phyloP scores from a whole-genome alignment of 2,888 invertebrate genomes.

The Phyllotreta striolata region DNA sequence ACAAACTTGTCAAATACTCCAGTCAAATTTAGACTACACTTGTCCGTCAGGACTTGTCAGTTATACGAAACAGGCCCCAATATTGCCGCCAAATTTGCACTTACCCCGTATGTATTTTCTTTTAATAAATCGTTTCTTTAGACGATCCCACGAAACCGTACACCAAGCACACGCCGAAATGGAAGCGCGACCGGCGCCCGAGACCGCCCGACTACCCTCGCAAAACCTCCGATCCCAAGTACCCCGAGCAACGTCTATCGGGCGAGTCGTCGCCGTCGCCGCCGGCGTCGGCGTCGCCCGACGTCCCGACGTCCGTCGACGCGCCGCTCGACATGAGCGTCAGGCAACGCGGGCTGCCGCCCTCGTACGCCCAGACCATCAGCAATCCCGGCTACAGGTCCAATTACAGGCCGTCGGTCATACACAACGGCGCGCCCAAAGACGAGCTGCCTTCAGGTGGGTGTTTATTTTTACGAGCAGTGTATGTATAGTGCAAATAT shows the following conservation, averaged over 20 bases:
- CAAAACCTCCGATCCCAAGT: constrained; percentile 57
- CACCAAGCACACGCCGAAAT: constrained; percentile 73
- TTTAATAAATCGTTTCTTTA: constrained; percentile 26
- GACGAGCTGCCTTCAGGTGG: constrained; percentile 59
- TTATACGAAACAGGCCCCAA: too few species aligned
- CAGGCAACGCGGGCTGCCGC: constrained; percentile 67
- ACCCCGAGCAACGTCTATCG: constrained; percentile 53
- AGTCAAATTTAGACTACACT: too few species aligned
- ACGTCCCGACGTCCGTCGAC: constrained; percentile 39
- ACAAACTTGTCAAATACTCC: too few species aligned
- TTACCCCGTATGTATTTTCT: constrained; percentile 1
- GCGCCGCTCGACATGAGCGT: constrained; percentile 72
- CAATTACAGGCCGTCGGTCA: constrained; percentile 69
- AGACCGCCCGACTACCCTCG: constrained; percentile 60
- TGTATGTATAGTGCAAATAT: too few species aligned
- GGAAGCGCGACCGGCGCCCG: constrained; percentile 74
- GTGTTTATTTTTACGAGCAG: constrained; percentile 29
- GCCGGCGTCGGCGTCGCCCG: constrained; percentile 29
- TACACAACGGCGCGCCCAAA: constrained; percentile 61
- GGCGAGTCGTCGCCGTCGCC: constrained; percentile 46
- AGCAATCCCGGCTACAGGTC: constrained; percentile 59
- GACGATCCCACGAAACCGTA: constrained; percentile 43
- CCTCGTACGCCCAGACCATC: constrained; percentile 66
- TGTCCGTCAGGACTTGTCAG: too few species aligned
- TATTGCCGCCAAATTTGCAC: too few species aligned